Percentiles rank a stretch among this genome's conserved stretches.
These are phyloP conservation scores for Malurus splendens DNA, from an alignment of 2,797 vertebrate genomes.

Conservation along the genomic window DNA sequence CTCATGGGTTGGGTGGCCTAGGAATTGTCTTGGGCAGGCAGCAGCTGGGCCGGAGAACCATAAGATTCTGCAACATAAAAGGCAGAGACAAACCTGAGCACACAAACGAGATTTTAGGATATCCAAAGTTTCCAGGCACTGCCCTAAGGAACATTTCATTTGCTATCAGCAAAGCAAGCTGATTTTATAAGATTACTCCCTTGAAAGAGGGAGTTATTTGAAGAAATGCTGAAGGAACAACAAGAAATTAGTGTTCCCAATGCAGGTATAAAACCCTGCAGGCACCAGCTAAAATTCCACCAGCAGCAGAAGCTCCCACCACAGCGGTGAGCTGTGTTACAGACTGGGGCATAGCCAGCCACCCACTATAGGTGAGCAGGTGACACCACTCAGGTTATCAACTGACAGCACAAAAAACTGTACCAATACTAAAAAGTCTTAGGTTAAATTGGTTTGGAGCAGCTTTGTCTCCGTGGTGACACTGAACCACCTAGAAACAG, in stretches of 20 bases:
- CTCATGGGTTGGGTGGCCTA: constrained; percentile 76
- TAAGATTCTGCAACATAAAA: constrained; percentile 37
- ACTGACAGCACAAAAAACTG: background rate
- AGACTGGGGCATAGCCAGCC: background rate
- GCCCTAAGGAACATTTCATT: background rate
- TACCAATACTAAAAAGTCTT: background rate
- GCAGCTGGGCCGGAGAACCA: constrained; percentile 16
- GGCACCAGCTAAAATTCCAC: background rate
- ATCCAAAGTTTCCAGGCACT: rapidly evolving
- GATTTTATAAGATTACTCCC: background rate
- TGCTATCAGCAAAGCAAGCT: background rate
- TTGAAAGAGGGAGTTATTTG: background rate
- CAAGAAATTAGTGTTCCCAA: rapidly evolving
- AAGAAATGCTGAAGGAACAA: background rate
- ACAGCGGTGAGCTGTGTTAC: background rate
- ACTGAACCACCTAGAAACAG: background rate
- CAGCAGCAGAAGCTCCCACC: background rate
- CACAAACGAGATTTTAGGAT: background rate
- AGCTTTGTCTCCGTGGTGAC: background rate
- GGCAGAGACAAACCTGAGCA: background rate
- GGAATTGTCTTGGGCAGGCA: background rate
- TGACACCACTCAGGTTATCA: rapidly evolving
- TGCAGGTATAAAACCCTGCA: background rate
- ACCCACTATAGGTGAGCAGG: background rate
- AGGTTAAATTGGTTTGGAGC: background rate